phyloP scores from a whole-genome alignment of 2,888 invertebrate species.

The Drosophila dives region DNA sequence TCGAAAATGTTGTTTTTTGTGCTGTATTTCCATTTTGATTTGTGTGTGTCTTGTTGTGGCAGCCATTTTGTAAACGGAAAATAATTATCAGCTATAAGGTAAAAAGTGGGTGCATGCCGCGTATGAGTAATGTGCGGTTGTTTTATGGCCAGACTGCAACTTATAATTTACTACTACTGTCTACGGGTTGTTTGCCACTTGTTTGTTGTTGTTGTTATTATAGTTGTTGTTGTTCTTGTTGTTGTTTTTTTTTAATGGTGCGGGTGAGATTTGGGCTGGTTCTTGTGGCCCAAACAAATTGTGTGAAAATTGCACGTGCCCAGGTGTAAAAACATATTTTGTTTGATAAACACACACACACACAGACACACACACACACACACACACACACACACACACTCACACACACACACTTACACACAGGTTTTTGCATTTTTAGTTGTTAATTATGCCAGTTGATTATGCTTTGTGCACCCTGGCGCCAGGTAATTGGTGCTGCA shows the following conservation, averaged over 20 bases:
- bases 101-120: slow-evolving; percentile 68
- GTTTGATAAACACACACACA: slow-evolving; percentile 55
- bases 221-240: slow-evolving; percentile 44
- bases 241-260: slow-evolving; percentile 49
- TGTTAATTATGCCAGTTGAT: slow-evolving; percentile 79
- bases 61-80: slow-evolving; percentile 75
- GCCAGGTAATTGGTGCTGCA: slow-evolving; percentile 80
- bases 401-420: slow-evolving; percentile 10
- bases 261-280: not conserved
- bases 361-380: slow-evolving; percentile 31
- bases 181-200: slow-evolving; percentile 69
- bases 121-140: slow-evolving; percentile 74
- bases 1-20: not conserved
- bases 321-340: slow-evolving; percentile 68
- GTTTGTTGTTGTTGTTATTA: slow-evolving; percentile 54
- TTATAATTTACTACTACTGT: slow-evolving; percentile 76
- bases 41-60: slow-evolving; percentile 33
- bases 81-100: slow-evolving; percentile 63
- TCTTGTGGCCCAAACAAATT: slow-evolving; percentile 59
- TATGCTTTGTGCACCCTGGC: slow-evolving; percentile 77
- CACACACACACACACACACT: slow-evolving; percentile 22
- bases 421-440: slow-evolving; percentile 72
- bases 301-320: slow-evolving; percentile 77
- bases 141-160: slow-evolving; percentile 64
- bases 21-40: slow-evolving; percentile 13